Evolutionary conservation across 1,140 invertebrate genomes (phyloP), one percentile per base, ranked within the genome.

Genomic region (Drosophila hydei): DNA sequence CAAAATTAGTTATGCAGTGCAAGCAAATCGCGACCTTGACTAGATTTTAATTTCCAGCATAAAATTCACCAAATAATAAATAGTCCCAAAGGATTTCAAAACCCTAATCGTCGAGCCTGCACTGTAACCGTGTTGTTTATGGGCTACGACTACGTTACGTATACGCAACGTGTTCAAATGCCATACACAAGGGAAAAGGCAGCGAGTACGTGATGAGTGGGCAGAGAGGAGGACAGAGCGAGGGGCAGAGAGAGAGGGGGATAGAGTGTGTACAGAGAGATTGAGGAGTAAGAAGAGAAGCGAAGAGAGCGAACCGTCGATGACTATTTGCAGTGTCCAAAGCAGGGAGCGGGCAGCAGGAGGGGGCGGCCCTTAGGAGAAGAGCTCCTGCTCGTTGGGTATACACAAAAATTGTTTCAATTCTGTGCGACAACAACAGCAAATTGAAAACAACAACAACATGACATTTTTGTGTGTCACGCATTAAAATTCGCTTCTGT

Each of bases 91-190:
- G 38, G 38, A 42, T 42, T 14, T 11, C 6, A 3, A 1, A 42
- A 4, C 38, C 38, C 38, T 16, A 14, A 42, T 14, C 19, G 3
- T 11, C 3, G 43, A 45, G 42, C 16, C 9, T 42, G n/a, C 38
- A 42, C 38, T 74, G 42, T 48, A 67, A 30, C 30, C 60, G 73
- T 73, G 81, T 79, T 85, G 69, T 80, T 87, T 77, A 87, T 72
- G 55, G 77, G 9, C 30, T 0, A 33, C 54, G 69, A 87, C 76
- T 85, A 87, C 79, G 79, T 84, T 83, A 83, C 81, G 81, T 88
- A 87, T 87, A 87, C 81, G 81, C 81, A 88, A 77, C 81, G 83
- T 87, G 77, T 88, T 71, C 81, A 78, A 87, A 87, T 75, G 77
- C 77, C 81, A 75, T 71, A 76, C 65, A 60, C 72, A 68, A 77